These are phyloP conservation scores for Python bivittatus DNA, from an alignment of 2,113 vertebrate species.

Conservation along the genomic window DNA sequence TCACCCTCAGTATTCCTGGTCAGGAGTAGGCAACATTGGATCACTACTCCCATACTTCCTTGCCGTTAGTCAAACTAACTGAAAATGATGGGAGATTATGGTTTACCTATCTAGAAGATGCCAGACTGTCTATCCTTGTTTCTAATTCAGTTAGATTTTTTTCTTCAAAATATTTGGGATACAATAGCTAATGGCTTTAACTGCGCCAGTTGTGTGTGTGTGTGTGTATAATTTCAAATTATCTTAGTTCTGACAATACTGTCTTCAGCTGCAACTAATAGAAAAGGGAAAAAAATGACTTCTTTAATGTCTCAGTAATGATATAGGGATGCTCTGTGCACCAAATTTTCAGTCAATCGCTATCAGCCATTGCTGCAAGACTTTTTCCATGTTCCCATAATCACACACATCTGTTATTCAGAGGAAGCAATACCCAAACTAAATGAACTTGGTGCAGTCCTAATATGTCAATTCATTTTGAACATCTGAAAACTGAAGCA, in stretches of 20 bases:
- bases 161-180: slow-evolving; percentile 47
- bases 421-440: slow-evolving; percentile 40
- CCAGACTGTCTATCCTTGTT: too few species aligned
- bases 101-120: too few species aligned
- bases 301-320: slow-evolving; percentile 63
- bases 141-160: slow-evolving; percentile 15
- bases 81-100: too few species aligned
- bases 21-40: slow-evolving; percentile 20
- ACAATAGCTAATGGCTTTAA: slow-evolving; percentile 50
- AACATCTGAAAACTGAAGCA: slow-evolving; percentile 42
- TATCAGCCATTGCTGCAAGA: slow-evolving; percentile 71
- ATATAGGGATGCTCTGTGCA: slow-evolving; percentile 54
- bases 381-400: slow-evolving; percentile 63
- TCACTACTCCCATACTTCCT: too few species aligned
- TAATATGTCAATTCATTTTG: slow-evolving; percentile 28
- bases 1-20: slow-evolving; percentile 41
- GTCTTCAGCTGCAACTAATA: slow-evolving; percentile 63
- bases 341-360: slow-evolving; percentile 62
- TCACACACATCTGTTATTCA: slow-evolving; percentile 65
- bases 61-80: too few species aligned
- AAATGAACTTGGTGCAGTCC: slow-evolving; percentile 27
- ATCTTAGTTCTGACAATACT: slow-evolving; percentile 56
- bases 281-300: slow-evolving; percentile 62
- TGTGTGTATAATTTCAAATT: slow-evolving; percentile 38
- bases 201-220: slow-evolving; percentile 52